These are phyloP conservation scores for Hemibagrus wyckioides DNA, from an alignment of 2,113 vertebrate species.

Conservation along the genomic window DNA sequence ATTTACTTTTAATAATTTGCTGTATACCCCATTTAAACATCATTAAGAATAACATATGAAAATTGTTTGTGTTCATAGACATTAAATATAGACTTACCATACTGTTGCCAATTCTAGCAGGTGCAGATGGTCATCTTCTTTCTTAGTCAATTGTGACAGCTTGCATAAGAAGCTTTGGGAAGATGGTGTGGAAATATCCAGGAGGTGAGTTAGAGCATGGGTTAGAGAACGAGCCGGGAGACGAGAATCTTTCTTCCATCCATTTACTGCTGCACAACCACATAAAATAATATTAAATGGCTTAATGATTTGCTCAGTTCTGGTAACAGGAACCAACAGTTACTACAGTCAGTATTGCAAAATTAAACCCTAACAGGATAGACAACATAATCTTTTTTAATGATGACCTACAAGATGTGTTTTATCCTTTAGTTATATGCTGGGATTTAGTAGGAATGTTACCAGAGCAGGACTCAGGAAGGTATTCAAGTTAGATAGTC, in stretches of 20 bases:
- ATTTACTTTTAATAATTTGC: too few relatives aligned
- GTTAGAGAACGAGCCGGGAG: conserved; percentile 76
- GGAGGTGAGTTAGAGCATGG: conserved; percentile 78
- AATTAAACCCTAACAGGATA: too few relatives aligned
- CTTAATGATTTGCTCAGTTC: neutral
- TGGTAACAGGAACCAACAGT: neutral
- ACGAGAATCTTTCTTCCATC: conserved; percentile 73
- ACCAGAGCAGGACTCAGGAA: conserved; percentile 63
- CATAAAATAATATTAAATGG: neutral
- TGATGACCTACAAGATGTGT: neutral
- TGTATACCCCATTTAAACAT: too few relatives aligned
- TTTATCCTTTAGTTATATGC: conserved; percentile 3
- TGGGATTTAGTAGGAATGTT: conserved; percentile 33
- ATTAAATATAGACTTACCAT: neutral
- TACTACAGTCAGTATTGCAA: neutral
- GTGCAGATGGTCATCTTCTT: conserved; percentile 62
- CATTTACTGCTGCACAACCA: conserved; percentile 60
- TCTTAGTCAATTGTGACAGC: conserved; percentile 72
- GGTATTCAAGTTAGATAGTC: conserved; percentile 70
- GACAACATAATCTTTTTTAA: too few relatives aligned
- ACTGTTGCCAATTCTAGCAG: conserved; percentile 75
- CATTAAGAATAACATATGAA: too few relatives aligned
- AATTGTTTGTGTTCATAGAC: neutral
- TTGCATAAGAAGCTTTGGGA: conserved; percentile 77
- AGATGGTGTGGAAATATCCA: conserved; percentile 82